Evolutionary conservation across 2,113 vertebrate genomes (phyloP).

Genomic region (Saguinus midas): DNA sequence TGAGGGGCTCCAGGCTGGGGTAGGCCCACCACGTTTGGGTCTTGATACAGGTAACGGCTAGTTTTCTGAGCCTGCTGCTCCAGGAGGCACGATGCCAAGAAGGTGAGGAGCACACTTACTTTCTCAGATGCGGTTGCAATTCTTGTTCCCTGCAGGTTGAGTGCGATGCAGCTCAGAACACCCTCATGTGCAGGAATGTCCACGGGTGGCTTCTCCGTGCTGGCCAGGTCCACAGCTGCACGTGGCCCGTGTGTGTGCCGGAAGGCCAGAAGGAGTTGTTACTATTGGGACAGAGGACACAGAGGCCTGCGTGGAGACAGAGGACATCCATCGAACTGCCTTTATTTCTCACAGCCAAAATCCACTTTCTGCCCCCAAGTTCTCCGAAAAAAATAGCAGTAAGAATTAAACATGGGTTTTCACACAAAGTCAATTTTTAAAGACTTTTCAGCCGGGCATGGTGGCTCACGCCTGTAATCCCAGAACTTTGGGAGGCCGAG

Average conservation of each 20-base stretch:
- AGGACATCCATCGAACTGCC: neutral
- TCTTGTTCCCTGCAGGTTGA: conserved; percentile 96
- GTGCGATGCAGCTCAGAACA: conserved; percentile 94
- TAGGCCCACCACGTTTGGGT: neutral
- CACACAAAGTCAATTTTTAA: neutral
- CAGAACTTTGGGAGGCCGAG: no score
- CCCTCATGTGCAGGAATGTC: conserved; percentile 98
- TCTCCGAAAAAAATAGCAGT: neutral
- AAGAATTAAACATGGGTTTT: neutral
- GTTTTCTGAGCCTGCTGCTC: neutral
- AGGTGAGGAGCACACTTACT: conserved; percentile 77
- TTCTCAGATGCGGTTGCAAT: conserved; percentile 99
- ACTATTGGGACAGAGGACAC: conserved; percentile 98
- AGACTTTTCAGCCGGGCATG: neutral
- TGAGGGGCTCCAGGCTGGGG: neutral
- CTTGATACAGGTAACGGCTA: neutral
- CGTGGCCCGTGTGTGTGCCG: conserved; percentile 96
- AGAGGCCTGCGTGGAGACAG: conserved; percentile 88
- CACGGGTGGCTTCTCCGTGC: conserved; percentile 96
- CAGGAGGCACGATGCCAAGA: accelerated
- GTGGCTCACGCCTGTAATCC: no score
- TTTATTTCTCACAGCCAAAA: neutral
- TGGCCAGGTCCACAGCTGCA: conserved; percentile 99
- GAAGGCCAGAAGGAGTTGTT: conserved; percentile 98
- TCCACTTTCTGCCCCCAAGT: no score